Base-by-base conservation (phyloP, 2,888 invertebrate species). In the Villa cingulata region DNA sequence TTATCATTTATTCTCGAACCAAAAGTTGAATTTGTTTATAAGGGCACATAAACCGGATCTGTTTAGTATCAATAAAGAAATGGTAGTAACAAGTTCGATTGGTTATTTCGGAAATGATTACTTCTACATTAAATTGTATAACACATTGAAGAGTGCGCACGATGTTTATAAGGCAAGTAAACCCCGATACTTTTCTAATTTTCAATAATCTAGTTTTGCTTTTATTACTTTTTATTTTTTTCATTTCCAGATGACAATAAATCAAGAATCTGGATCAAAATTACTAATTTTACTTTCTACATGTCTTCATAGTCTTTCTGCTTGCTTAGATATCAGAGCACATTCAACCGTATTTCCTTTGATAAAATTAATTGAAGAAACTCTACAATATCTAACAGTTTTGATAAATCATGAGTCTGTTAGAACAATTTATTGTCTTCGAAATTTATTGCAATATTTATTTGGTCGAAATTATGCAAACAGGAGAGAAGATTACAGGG, bases 151-250 rank as follows among this genome's bases (percentile, higher is more conserved):
- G 62, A 82, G 83, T 54, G 83, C 89, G 4, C 86, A 88, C 68
- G 80, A 81, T 27, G 92, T 87, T 72, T 89, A 90, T 69, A 88
- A 87, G 77, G 89, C 86, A 64, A 63, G n/a, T n/a, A n/a, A n/a
- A n/a, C n/a, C n/a, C n/a, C n/a, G n/a, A n/a, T n/a, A n/a, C n/a
- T n/a, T 34, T 23, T 6, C 34, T 34, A 34, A 15, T 4, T 15
- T 34, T 10, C 12, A 34, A 34, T 4, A 9, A 4, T 34, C 4
- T 9, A 34, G n/a, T 34, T 15, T 34, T 34, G 4, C 4, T 12
- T 15, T 34, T 15, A 9, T 34, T 10, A 34, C 4, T 15, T 15
- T 34, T 34, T 34, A n/a, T n/a, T n/a, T n/a, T n/a, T 34, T 9
- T 4, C n/a, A 34, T 34, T 36, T 36, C 6, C 16, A 85, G 85